phyloP scores from a whole-genome alignment of 2,113 vertebrate genomes.

The Hyperoodon ampullatus region DNA sequence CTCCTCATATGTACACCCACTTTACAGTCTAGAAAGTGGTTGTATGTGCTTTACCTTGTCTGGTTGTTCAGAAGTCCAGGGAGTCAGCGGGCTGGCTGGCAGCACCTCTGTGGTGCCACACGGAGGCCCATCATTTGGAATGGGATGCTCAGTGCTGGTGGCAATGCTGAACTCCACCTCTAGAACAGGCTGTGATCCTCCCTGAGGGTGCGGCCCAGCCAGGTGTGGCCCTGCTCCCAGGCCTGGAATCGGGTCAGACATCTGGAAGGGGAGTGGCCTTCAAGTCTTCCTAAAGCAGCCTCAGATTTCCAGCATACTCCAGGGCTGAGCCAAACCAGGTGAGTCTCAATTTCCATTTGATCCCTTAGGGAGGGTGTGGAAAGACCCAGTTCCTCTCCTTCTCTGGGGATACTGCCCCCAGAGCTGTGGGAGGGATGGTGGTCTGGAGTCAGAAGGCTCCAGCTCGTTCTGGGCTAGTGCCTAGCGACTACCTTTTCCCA shows the following conservation, averaged over 20 bases:
- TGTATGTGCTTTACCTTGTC: neutral
- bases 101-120: neutral
- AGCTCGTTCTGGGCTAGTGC: neutral
- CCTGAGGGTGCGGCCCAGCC: neutral
- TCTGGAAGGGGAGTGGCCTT: neutral
- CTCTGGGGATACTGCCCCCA: too few relatives aligned
- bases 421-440: neutral
- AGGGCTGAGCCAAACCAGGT: neutral
- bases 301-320: neutral
- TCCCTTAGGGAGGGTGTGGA: neutral
- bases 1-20: neutral
- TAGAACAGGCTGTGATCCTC: neutral
- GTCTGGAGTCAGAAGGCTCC: neutral
- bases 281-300: neutral
- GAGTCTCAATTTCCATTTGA: neutral
- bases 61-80: neutral
- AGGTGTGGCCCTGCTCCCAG: slow-evolving; percentile 1
- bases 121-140: neutral
- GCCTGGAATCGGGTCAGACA: neutral
- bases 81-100: neutral
- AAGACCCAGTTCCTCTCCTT: neutral
- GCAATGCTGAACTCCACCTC: neutral
- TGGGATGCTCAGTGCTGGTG: neutral
- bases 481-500: neutral
- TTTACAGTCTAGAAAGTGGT: neutral